phyloP scores from a whole-genome alignment of 1,140 invertebrate genomes.

The Tetranychus cinnabarinus region DNA sequence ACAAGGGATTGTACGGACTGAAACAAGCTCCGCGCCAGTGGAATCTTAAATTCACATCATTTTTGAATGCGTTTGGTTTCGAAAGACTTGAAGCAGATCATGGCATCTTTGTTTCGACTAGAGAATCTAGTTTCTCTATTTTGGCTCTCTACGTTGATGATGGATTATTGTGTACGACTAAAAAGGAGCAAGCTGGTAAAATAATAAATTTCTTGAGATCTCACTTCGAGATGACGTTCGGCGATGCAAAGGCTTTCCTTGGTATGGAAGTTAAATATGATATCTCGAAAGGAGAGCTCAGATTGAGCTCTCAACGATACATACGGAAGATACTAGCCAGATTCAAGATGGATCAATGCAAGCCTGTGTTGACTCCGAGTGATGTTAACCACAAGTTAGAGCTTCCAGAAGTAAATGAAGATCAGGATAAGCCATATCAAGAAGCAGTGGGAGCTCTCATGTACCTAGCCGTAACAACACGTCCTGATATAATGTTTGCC shows the following conservation, averaged over 20 bases:
- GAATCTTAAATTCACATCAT: slow-evolving; percentile 16
- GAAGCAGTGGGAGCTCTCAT: slow-evolving; percentile 16
- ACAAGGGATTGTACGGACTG: slow-evolving; percentile 22
- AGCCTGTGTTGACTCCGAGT: slow-evolving; percentile 13
- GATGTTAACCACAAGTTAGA: not conserved
- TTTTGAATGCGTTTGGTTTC: slow-evolving; percentile 1
- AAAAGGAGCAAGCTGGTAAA: not conserved
- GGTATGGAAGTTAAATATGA: slow-evolving; percentile 9
- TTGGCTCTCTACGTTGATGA: slow-evolving; percentile 13
- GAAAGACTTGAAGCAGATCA: slow-evolving; percentile 1
- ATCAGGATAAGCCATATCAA: slow-evolving; percentile 11
- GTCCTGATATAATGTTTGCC: slow-evolving; percentile 24
- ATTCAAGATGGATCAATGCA: slow-evolving; percentile 17
- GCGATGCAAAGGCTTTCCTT: slow-evolving; percentile 6
- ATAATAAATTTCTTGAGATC: slow-evolving; percentile 1
- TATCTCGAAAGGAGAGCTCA: not conserved
- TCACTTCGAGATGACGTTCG: not conserved
- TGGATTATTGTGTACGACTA: slow-evolving; percentile 5
- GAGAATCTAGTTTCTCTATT: not conserved
- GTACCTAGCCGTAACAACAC: slow-evolving; percentile 20
- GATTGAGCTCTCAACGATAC: slow-evolving; percentile 7
- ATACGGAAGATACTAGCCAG: slow-evolving; percentile 7
- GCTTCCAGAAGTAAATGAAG: not conserved
- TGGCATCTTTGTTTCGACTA: slow-evolving; percentile 1
- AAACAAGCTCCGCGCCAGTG: slow-evolving; percentile 22